A percentile compares a stretch with the other conserved stretches of the same genome.
Evolutionary conservation across 2,797 vertebrate species (phyloP).

Genomic region (Astyanax mexicanus): DNA sequence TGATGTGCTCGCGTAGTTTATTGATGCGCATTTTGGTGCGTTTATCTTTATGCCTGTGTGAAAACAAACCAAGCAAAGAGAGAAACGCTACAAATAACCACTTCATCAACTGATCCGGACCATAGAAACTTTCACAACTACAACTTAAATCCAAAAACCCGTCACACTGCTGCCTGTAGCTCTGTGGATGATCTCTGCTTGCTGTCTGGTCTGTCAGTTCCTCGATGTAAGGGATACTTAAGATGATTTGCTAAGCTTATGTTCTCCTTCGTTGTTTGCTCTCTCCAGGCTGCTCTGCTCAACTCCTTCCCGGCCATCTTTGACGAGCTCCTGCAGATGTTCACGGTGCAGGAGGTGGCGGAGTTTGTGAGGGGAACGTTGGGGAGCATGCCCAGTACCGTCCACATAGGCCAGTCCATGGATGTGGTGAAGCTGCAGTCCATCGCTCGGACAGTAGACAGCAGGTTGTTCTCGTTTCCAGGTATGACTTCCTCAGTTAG

Average conservation of each 20-base stretch:
- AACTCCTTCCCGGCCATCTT: slow-evolving; percentile 98
- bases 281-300: slow-evolving; percentile 89
- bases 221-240: slow-evolving; percentile 3
- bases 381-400: slow-evolving; percentile 98
- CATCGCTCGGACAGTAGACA: slow-evolving; percentile 96
- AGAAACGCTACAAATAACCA: no score
- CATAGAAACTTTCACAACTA: no score
- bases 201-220: slow-evolving; percentile 28
- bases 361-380: slow-evolving; percentile 96
- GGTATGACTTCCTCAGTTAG: slow-evolving; percentile 81
- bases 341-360: slow-evolving; percentile 96
- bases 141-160: background rate
- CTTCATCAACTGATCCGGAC: no score
- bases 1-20: no score
- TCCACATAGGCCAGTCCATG: slow-evolving; percentile 98
- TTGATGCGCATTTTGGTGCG: no score
- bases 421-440: slow-evolving; percentile 98
- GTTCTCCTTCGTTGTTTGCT: slow-evolving; percentile 32
- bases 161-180: slow-evolving; percentile 12
- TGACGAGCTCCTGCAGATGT: slow-evolving; percentile 98
- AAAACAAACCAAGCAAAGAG: no score
- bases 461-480: slow-evolving; percentile 95
- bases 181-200: slow-evolving; percentile 8
- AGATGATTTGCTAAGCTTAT: background rate
- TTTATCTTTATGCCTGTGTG: no score